Evolutionary conservation across 2,888 invertebrate genomes (phyloP), one percentile per base, ranked within the genome.

Genomic region (Corbicula japonica): DNA sequence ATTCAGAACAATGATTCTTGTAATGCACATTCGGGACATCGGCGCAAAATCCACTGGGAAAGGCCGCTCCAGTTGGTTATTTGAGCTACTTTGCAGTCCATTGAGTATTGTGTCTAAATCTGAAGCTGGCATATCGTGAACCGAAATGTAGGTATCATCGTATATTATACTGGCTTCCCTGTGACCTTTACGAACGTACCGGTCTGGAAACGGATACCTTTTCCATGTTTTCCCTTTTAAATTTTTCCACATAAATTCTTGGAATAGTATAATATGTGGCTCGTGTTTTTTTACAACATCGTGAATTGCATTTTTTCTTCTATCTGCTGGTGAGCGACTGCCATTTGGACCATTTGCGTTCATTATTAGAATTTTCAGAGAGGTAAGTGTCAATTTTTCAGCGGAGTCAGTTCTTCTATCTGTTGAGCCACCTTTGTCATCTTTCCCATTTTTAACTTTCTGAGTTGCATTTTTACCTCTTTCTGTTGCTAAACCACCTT

Each of bases 31-130:
- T 23, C 77, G 52, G 12, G 76, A 35, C 23, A 77, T 48, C 15
- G 76, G 81, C 18, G 54, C 61, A 44, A 81, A 81, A 23, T 77
- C 71, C 10, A n/a, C 56, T 1, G 74, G 76, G 35, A 81, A 68
- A 18, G 60, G 54, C 32, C 41, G 52, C 26, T 63, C 34, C 2
- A 76, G 34, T 5, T 30, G 58, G 41, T 77, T 81, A 34, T 68
- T 81, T 28, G 74, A 38, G 10, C 46, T 65, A 21, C 71, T 71
- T 38, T 74, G 74, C 38, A 82, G 50, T 18, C 48, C 46, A 10
- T 61, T 38, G 0, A 82, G 54, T 30, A 75, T 71, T 10, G 26
- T 68, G 15, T 68, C 48, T 18, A 82, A 35, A 2, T 68, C 69
- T 18, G 71, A 48, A 1, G 66, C 54, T 10, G 52, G 62, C 5